Percentiles rank a stretch among this genome's conserved stretches.
Evolutionary conservation across 2,113 vertebrate genomes (phyloP).

Genomic region (Albula goreensis): DNA sequence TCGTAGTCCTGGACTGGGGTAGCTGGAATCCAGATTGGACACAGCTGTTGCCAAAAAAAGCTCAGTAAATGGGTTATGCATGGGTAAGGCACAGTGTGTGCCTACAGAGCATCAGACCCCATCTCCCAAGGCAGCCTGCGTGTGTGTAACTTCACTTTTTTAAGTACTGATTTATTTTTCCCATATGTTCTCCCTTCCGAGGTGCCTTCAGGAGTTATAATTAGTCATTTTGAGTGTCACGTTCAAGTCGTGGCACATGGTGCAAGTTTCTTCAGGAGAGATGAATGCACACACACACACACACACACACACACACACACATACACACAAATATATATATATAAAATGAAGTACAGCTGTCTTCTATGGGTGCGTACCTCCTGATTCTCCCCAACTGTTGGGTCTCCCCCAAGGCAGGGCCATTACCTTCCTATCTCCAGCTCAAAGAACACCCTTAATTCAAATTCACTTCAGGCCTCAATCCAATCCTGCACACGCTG

Average conservation of each 20-base stretch:
- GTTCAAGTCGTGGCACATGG: neutral
- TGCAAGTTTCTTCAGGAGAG: neutral
- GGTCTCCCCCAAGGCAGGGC: no score
- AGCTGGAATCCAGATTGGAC: neutral
- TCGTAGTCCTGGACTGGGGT: no score
- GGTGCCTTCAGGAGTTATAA: neutral
- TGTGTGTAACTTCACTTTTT: neutral
- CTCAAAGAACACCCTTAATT: slow-evolving; percentile 27
- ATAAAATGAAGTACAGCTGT: neutral
- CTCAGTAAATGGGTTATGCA: neutral
- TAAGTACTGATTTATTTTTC: neutral
- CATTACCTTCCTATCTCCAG: no score
- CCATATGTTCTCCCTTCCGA: neutral
- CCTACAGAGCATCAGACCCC: neutral
- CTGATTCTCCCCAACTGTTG: neutral
- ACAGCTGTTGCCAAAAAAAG: neutral
- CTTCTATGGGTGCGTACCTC: neutral
- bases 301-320: no score
- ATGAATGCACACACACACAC: no score
- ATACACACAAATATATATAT: no score
- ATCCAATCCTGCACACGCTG: slow-evolving; percentile 50
- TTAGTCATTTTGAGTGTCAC: slow-evolving; percentile 7
- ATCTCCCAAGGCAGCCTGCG: neutral
- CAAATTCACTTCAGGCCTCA: slow-evolving; percentile 73
- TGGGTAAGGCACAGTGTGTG: neutral